Base-by-base conservation (phyloP, 2,888 invertebrate species). In the Peribatodes rhomboidaria region DNA sequence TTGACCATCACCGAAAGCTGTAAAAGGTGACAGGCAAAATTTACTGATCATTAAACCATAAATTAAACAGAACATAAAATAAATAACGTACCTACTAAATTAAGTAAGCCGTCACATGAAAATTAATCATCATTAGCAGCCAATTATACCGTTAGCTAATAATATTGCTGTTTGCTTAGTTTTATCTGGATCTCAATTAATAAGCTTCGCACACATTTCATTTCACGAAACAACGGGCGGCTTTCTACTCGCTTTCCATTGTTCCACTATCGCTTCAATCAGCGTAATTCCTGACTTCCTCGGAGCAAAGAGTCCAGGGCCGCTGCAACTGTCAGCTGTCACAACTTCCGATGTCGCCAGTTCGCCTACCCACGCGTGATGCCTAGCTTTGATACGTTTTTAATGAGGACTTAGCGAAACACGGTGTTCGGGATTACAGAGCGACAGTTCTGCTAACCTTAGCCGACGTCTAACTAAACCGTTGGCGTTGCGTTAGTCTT, bases 321-420 rank as follows among this genome's bases (percentile, higher is more conserved):
- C 69, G 64, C 27, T 22, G 56, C 53, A 57, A 61, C 65, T 44
- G 71, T 47, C 68, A 64, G 73, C 70, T 79, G 82, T 76, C 77
- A 80, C 79, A 81, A 74, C 73, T 79, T 82, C 83, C 82, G 79
- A 67, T 81, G 77, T 82, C 79, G 80, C 79, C 74, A 77, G 78
- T 73, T 76, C 60, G 61, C 42, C 73, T 75, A 78, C 57, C 79
- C 74, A 73, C 77, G 81, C 81, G 71, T 79, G 75, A 33, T 68
- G 56, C 68, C 39, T 71, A 55, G 61, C 76, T 47, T 13, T 75
- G 79, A 81, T 80, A 61, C 68, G 50, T 67, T 71, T 69, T 67
- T 70, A 72, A 69, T 72, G 67, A 61, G 50, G 52, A 57, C 65
- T 68, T 62, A 64, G 27, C 49, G 64, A 72, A 8, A 57, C 9